Percentiles rank a stretch among this genome's conserved stretches.
phyloP scores from a whole-genome alignment of 1,140 invertebrate species.

The Oryzaephilus surinamensis region DNA sequence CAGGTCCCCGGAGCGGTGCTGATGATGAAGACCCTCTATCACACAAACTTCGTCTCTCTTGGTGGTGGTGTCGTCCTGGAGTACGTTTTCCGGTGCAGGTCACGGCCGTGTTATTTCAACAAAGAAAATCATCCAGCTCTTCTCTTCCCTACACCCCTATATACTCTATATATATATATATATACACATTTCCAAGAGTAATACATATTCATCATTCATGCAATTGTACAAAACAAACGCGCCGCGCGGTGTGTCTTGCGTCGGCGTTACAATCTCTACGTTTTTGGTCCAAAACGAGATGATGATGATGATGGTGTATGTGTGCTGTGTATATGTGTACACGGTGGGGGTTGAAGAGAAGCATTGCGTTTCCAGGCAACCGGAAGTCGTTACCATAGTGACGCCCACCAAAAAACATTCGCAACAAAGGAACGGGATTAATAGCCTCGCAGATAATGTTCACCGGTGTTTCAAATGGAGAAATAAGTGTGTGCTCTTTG shows the following conservation, averaged over 20 bases:
- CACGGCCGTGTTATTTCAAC: conserved; percentile 16
- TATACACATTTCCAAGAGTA: too few relatives aligned
- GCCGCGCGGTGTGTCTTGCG: conserved; percentile 24
- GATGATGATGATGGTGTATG: too few relatives aligned
- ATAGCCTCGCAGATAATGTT: conserved; percentile 32
- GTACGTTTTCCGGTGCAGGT: conserved; percentile 8
- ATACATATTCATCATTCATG: conserved; percentile 30
- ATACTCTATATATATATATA: too few relatives aligned
- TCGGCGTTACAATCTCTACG: conserved; percentile 21
- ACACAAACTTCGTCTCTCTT: too few relatives aligned
- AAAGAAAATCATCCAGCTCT: conserved; percentile 27
- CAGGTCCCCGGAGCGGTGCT: too few relatives aligned
- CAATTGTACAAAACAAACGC: conserved; percentile 30
- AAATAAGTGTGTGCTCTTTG: conserved; percentile 26
- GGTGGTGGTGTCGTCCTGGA: background rate
- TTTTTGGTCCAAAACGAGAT: too few relatives aligned
- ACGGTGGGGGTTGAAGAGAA: conserved; percentile 12
- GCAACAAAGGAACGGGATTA: conserved; percentile 33
- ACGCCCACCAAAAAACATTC: conserved; percentile 34
- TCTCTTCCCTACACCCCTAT: too few relatives aligned
- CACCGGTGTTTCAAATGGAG: conserved; percentile 31
- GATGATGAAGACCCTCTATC: too few relatives aligned
- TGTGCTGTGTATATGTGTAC: too few relatives aligned
- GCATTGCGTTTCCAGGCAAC: conserved; percentile 26
- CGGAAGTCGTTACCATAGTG: conserved; percentile 29